Percentiles rank a stretch among this genome's conserved stretches.
phyloP scores from a whole-genome alignment of 2,797 vertebrate species.

The Peromyscus attwateri region DNA sequence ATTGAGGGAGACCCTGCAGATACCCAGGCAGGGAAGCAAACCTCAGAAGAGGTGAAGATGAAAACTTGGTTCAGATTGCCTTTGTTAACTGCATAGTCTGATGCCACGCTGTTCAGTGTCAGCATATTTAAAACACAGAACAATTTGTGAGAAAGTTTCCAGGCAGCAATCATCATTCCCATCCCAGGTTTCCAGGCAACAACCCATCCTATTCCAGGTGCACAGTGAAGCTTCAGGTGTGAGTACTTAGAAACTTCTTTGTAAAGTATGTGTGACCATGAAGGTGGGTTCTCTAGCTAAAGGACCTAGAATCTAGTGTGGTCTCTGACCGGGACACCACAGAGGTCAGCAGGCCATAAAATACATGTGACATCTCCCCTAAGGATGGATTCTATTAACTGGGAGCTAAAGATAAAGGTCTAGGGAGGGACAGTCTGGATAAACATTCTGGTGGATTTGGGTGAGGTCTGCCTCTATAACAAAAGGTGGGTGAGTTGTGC shows the following conservation, averaged over 20 bases:
- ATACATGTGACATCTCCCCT: neutral
- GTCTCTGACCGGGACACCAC: neutral
- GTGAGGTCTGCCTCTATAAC: neutral
- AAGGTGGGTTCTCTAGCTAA: neutral
- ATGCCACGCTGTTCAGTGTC: neutral
- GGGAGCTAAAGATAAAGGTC: neutral
- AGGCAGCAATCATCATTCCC: neutral
- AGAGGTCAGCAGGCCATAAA: neutral
- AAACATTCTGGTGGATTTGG: neutral
- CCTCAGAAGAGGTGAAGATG: neutral
- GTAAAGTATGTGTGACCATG: neutral
- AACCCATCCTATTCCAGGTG: neutral
- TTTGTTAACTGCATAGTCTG: neutral
- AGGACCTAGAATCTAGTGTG: neutral
- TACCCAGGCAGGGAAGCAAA: neutral
- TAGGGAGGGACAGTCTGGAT: neutral
- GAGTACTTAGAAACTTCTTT: neutral
- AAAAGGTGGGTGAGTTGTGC: neutral
- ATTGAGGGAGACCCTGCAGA: neutral
- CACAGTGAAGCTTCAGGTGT: neutral
- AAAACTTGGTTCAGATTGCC: neutral
- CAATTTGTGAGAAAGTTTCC: neutral
- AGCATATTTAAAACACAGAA: neutral
- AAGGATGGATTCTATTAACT: neutral
- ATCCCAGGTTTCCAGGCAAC: neutral